These are phyloP conservation scores for Dascillus cervinus DNA, from an alignment of 2,888 invertebrate genomes.

Conservation along the genomic window DNA sequence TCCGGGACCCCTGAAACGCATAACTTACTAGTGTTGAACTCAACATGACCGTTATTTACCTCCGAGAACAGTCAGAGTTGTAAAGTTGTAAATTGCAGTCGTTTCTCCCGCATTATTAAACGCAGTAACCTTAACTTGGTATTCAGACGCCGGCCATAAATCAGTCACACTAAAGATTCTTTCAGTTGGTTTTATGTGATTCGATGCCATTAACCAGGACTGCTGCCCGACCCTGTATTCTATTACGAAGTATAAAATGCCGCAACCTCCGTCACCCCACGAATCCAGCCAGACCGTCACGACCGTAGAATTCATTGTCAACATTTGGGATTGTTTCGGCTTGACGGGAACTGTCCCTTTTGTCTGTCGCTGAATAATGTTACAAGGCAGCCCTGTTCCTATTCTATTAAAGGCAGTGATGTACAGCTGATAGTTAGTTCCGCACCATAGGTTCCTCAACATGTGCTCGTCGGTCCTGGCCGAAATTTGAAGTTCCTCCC, in stretches of 20 bases:
- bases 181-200: slow-evolving; percentile 74
- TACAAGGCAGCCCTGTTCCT: slow-evolving; percentile 81
- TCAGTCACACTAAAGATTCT: slow-evolving; percentile 74
- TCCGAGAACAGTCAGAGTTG: slow-evolving; percentile 69
- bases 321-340: slow-evolving; percentile 71
- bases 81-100: slow-evolving; percentile 75
- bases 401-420: slow-evolving; percentile 87
- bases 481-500: slow-evolving; percentile 84
- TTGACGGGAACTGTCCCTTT: slow-evolving; percentile 75
- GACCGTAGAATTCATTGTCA: slow-evolving; percentile 78
- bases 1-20: slow-evolving; percentile 50
- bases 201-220: slow-evolving; percentile 71
- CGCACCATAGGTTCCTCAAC: slow-evolving; percentile 77
- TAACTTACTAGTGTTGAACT: too few species aligned
- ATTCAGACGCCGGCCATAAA: slow-evolving; percentile 66
- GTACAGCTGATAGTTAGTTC: slow-evolving; percentile 79
- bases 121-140: slow-evolving; percentile 67
- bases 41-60: slow-evolving; percentile 47
- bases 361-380: slow-evolving; percentile 77
- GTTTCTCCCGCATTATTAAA: slow-evolving; percentile 84
- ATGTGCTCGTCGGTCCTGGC: slow-evolving; percentile 73
- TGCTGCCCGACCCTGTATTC: slow-evolving; percentile 65
- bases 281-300: slow-evolving; percentile 81
- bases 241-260: slow-evolving; percentile 76
- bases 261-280: slow-evolving; percentile 86